Evolutionary conservation across 2,113 vertebrate species (phyloP).

Genomic region (Tautogolabrus adspersus): DNA sequence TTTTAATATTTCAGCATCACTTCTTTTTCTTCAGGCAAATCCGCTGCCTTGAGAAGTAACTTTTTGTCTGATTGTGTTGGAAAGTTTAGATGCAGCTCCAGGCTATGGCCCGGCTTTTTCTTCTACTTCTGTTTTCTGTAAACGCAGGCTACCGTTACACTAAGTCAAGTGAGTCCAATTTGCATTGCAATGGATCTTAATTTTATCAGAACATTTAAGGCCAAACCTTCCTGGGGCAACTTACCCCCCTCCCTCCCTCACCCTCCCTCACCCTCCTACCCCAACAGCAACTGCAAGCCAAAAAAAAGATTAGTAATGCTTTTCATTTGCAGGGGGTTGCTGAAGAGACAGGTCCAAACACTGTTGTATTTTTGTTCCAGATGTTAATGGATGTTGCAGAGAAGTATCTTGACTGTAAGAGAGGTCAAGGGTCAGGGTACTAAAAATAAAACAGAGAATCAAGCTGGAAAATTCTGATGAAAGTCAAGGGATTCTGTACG

Average conservation of each 20-base stretch:
- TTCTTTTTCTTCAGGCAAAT: not conserved
- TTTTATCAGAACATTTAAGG: constrained; percentile 47
- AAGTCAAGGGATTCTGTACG: not conserved
- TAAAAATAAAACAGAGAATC: not conserved
- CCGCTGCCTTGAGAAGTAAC: constrained; percentile 3
- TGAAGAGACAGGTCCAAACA: constrained; percentile 3
- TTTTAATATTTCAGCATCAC: not conserved
- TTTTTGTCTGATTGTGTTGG: constrained; percentile 34
- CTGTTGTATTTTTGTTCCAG: constrained; percentile 15
- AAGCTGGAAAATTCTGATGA: not conserved
- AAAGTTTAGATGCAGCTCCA: constrained; percentile 38
- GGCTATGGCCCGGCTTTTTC: constrained; percentile 13
- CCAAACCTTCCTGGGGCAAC: constrained; percentile 29
- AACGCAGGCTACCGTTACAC: not conserved
- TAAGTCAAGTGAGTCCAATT: constrained; percentile 51
- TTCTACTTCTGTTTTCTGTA: constrained; percentile 1
- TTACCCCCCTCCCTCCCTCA: not conserved
- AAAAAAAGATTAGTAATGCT: constrained; percentile 51
- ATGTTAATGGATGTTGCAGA: not conserved
- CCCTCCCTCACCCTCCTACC: not conserved
- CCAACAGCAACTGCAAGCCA: constrained; percentile 47
- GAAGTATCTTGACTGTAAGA: not conserved
- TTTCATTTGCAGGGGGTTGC: constrained; percentile 25
- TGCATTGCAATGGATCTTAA: constrained; percentile 58
- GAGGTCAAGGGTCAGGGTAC: constrained; percentile 15